Base-by-base conservation (phyloP, 2,888 invertebrate genomes). In the Exephanes ischioxanthus region DNA sequence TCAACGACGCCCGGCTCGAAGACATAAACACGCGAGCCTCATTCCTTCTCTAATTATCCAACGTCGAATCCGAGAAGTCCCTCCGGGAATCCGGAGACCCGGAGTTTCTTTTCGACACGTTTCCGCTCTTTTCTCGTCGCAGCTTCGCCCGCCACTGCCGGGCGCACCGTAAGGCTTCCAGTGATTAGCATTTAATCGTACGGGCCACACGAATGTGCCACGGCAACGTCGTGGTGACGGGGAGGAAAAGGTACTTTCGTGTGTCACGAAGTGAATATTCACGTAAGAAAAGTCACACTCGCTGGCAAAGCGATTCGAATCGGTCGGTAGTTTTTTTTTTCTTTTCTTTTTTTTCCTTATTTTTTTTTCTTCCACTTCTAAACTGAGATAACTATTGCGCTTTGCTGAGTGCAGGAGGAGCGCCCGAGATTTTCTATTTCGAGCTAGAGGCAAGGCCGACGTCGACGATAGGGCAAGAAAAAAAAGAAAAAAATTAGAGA, bases 201-300 rank as follows among this genome's bases (percentile, higher is more conserved):
- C 58, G 77, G 67, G 77, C 68, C 55, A 48, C 84, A 80, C 80
- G 84, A 84, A 78, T 78, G 53, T 70, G 37, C 68, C 7, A 16
- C 71, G 53, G 33, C 30, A 41, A 16, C 45, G 58, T 22, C 33
- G 66, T 72, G 66, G 66, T 61, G 58, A 48, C 37, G 37, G 19
- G 41, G 72, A 58, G 37, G 11, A 63, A 70, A 73, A 22, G 67
- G 37, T 41, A 68, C 81, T 79, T 79, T 87, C 88, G 87, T 88
- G 87, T 87, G 67, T 84, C 88, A 88, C 88, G 88, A 86, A 87
- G 82, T 82, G 80, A 80, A 45, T 67, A 72, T 41, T 48, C 63
- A 61, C 58, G 53, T 66, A 66, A 30, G 30, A 79, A 76, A 67
- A 67, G 55, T 67, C 51, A 55, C 48, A 63, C 75, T 61, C 61